Conservation (phyloP, 2,797 vertebrate species). For the Hybognathus amarus region DNA sequence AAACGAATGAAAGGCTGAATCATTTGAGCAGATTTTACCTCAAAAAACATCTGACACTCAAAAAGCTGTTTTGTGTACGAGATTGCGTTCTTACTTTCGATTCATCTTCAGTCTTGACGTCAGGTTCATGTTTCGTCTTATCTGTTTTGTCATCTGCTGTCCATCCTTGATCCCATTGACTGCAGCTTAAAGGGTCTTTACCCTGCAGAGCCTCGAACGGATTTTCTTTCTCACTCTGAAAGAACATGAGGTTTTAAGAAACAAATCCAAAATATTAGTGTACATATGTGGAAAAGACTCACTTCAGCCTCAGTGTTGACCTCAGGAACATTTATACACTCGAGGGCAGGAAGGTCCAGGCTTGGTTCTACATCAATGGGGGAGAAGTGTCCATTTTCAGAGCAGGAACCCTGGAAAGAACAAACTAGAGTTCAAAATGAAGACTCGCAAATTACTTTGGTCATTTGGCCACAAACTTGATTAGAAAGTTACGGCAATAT, state of each 20-base stretch:
- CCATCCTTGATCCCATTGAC: constrained; percentile 60
- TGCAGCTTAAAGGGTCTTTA: constrained; percentile 25
- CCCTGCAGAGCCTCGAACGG: constrained; percentile 35
- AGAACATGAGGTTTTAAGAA: constrained; percentile 9
- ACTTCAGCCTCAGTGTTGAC: not conserved
- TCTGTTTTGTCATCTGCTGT: not conserved
- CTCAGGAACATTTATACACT: constrained; percentile 63
- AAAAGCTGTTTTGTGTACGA: not conserved
- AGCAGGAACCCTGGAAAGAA: constrained; percentile 22
- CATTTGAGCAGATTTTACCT: constrained; percentile 3
- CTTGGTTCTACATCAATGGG: constrained; percentile 53
- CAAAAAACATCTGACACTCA: not conserved
- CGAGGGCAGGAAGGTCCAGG: constrained; percentile 69
- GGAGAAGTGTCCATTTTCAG: constrained; percentile 28
- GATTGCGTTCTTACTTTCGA: constrained; percentile 45
- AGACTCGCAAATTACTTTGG: not conserved
- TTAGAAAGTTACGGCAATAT: not conserved
- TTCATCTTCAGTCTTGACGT: constrained; percentile 8
- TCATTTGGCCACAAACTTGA: not conserved
- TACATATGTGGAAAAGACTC: not conserved
- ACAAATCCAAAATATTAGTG: not conserved
- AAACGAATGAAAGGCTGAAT: not conserved
- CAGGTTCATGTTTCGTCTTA: constrained; percentile 3
- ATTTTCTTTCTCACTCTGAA: constrained; percentile 48
- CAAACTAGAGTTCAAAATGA: not conserved